Evolutionary conservation across 2,797 vertebrate species (phyloP), one percentile per base, ranked within the genome.

Genomic region (Gallinago nigripennis): DNA sequence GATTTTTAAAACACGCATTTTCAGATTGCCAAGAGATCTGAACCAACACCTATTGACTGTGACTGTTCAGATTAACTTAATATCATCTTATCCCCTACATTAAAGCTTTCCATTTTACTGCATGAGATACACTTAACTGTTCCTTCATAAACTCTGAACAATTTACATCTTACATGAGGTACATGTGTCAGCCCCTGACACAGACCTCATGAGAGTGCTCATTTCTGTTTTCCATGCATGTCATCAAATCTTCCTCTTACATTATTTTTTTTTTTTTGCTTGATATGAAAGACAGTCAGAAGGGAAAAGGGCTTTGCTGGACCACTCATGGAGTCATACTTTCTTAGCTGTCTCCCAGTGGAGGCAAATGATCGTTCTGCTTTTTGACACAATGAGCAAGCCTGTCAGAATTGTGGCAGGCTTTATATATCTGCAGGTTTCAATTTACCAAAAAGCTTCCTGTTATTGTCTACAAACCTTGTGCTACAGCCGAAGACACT

Each of bases 381-480:
- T 79, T 89, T 89, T 80, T 83, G 80, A 94, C 61, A 60, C 50
- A 89, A 41, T 16, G 39, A 82, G 30, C 27, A 70, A 89, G 28
- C 72, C 80, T 72, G 82, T 94, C 78, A 79, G 56, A 91, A 88
- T 82, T 82, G 61, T 68, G 37, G 63, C 12, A 20, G 70, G 20
- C 43, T 88, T 80, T 73, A 48, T 69, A 25, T 39, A 82, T 79
- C 84, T 58, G 35, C 73, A 39, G 18, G 65, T 53, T 82, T 92
- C 6, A 4, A 72, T 88, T 95, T 96, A 92, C 92, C 88, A 86
- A 53, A 93, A 78, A 71, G 76, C 86, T 96, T 91, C 90, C 96
- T 91, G 88, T 94, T 91, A 94, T 95, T 96, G 39, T 93, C 95
- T 95, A 46, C 66, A 88, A 89, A 72, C 57, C 61, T 48, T 37